Evolutionary conservation across 2,113 vertebrate species (phyloP), one percentile per base, ranked within the genome.

Genomic region (Callithrix jacchus): DNA sequence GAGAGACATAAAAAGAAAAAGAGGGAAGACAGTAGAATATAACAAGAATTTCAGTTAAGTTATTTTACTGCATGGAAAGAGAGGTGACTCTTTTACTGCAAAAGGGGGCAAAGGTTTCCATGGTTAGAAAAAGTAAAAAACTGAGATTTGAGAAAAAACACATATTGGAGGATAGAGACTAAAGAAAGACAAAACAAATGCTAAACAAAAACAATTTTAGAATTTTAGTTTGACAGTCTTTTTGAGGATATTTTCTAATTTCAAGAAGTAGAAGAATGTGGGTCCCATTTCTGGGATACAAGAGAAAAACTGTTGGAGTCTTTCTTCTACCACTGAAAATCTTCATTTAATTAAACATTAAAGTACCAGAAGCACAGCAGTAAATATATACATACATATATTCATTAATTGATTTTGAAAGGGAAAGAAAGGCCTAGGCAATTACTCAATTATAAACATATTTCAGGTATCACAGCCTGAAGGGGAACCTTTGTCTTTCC

Each of bases 201-300:
- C 61, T 64, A 27, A 89, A 84, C 17, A 93, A 80, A 79, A 76
- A 40, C 1, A 56, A 52, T 81, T 87, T 93, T 87, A 47, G 37
- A 56, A 52, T 81, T 87, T 93, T 87, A 47, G 37, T 66, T 81
- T 49, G 82, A 52, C 35, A 61, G 5, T 70, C 27, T 83, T 32
- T 93, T 76, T 79, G 64, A 92, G 58, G 27, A 47, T 7, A 52
- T 94, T 96, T 84, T 91, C 3, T 45, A 81, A n/a, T 88, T 91
- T 6, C 4, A 82, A 45, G 8, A 90, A 88, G 58, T 70, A 18
- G 32, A 82, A 27, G 47, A 70, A 47, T 12, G 1, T 42, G 42
- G 21, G 16, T 77, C 25, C 0, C 23, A 21, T 92, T 89, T 5
- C 4, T 66, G 35, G 13, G 5, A 80, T 84, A 9, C 6, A 45